phyloP scores from a whole-genome alignment of 2,797 vertebrate genomes.

The Sebastolobus alascanus region DNA sequence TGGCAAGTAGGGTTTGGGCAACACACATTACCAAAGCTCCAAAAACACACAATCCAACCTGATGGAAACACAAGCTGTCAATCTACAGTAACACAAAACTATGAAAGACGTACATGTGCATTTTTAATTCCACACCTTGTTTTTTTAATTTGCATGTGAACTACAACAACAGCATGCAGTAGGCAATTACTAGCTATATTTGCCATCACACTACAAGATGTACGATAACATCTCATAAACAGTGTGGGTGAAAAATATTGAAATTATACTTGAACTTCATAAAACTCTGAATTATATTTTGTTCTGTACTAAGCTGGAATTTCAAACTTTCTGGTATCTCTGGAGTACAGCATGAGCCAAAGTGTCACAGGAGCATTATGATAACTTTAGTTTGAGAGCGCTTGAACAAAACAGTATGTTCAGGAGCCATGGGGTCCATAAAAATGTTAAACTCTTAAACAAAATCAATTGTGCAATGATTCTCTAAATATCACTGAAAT shows the following conservation, averaged over 20 bases:
- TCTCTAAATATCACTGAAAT: too few species aligned
- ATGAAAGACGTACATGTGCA: not conserved
- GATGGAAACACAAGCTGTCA: not conserved
- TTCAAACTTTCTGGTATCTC: not conserved
- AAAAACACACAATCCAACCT: not conserved
- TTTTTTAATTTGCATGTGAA: not conserved
- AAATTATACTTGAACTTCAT: not conserved
- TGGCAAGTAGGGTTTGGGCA: not conserved
- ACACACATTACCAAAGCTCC: not conserved
- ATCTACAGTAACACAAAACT: not conserved
- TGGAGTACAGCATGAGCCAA: not conserved
- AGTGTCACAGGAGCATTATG: not conserved
- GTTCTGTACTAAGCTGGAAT: not conserved
- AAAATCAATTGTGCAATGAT: slow-evolving; percentile 1
- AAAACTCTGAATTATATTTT: slow-evolving; percentile 3
- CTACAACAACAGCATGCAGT: not conserved
- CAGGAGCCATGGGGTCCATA: not conserved
- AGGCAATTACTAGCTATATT: not conserved
- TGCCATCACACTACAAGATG: slow-evolving; percentile 8
- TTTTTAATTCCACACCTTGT: not conserved
- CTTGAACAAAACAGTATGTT: not conserved
- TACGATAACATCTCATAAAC: slow-evolving; percentile 3
- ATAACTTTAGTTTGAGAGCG: not conserved
- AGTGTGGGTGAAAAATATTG: not conserved
- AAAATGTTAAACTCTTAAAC: not conserved